Conservation (phyloP, 2,888 invertebrate genomes). For the Tipula vernalis region DNA sequence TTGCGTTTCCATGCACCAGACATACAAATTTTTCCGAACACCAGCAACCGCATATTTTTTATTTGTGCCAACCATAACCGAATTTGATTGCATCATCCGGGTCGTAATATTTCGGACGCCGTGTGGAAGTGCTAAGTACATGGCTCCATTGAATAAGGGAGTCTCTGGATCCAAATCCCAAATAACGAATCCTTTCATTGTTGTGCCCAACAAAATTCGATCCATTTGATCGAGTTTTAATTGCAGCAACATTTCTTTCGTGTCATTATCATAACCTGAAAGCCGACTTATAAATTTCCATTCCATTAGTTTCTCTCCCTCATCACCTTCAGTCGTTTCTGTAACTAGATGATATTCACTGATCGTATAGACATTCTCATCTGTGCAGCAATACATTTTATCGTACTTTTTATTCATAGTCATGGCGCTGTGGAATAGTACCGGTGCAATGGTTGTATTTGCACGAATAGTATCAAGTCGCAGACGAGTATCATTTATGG, state of each 20-base stretch:
- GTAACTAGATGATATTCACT: neutral
- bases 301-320: slow-evolving; percentile 19
- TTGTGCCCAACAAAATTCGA: slow-evolving; percentile 66
- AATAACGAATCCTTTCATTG: slow-evolving; percentile 70
- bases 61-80: slow-evolving; percentile 82
- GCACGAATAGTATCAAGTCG: slow-evolving; percentile 47
- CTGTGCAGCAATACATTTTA: slow-evolving; percentile 56
- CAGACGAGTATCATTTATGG: slow-evolving; percentile 61
- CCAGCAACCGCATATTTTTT: slow-evolving; percentile 90
- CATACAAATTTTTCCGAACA: slow-evolving; percentile 87
- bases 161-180: slow-evolving; percentile 58
- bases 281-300: slow-evolving; percentile 53
- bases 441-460: slow-evolving; percentile 20
- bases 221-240: slow-evolving; percentile 74
- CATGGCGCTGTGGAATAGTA: slow-evolving; percentile 41
- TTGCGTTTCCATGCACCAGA: slow-evolving; percentile 75
- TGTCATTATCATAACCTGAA: slow-evolving; percentile 53
- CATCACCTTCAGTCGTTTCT: slow-evolving; percentile 21
- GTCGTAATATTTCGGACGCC: slow-evolving; percentile 89
- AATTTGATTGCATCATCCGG: slow-evolving; percentile 79
- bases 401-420: slow-evolving; percentile 54
- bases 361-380: slow-evolving; percentile 44
- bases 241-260: slow-evolving; percentile 64
- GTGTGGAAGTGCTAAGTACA: slow-evolving; percentile 62
- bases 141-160: slow-evolving; percentile 39